phyloP scores from a whole-genome alignment of 2,888 invertebrate species.

The Oxytorus armatus region DNA sequence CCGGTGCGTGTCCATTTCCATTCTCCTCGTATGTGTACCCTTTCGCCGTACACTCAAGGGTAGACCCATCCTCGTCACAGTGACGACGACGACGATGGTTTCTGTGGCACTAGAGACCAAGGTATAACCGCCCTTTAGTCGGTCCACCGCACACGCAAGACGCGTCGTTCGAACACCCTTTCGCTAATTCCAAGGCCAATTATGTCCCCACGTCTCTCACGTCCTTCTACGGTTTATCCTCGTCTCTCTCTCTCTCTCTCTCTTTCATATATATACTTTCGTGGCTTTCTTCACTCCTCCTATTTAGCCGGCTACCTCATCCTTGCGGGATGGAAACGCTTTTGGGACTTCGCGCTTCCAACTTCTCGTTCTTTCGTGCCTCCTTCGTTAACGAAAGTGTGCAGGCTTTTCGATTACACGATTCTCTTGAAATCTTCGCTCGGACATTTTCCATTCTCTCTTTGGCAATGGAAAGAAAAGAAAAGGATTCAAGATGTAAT shows the following conservation, averaged over 20 bases:
- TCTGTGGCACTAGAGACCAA: constrained; percentile 39
- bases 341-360: constrained; percentile 19
- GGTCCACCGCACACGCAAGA: constrained; percentile 78
- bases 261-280: not conserved
- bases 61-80: constrained; percentile 50
- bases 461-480: constrained; percentile 4
- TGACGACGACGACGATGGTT: constrained; percentile 46
- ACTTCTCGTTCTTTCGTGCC: not conserved
- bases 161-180: constrained; percentile 73
- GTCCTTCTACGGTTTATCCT: constrained; percentile 55
- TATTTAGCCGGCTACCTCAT: constrained; percentile 44
- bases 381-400: constrained; percentile 18
- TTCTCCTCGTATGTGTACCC: constrained; percentile 67
- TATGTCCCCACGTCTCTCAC: constrained; percentile 73
- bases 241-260: constrained; percentile 48
- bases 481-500: not conserved
- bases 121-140: constrained; percentile 67
- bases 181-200: constrained; percentile 80
- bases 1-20: constrained; percentile 76
- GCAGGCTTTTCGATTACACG: constrained; percentile 46
- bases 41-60: constrained; percentile 3
- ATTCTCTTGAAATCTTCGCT: not conserved
- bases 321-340: constrained; percentile 36
- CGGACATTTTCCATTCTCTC: constrained; percentile 36
- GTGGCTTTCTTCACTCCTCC: constrained; percentile 28